Base-by-base conservation (phyloP, 2,888 invertebrate genomes). In the Mechanitis mazaeus region DNA sequence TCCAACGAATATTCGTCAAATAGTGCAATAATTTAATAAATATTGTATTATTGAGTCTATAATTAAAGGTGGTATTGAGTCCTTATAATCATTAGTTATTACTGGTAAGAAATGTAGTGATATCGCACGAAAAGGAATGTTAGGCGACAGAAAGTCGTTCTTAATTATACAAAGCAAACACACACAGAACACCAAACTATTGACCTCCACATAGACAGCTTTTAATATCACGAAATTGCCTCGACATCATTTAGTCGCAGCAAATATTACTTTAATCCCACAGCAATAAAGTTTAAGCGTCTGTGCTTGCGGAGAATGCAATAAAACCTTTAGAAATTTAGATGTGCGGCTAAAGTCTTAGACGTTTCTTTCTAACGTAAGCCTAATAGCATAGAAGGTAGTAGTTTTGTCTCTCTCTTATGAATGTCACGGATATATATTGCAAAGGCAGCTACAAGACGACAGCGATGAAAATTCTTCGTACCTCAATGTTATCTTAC, bases 251-350 rank as follows among this genome's bases (percentile, higher is more conserved):
- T 89, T 87, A 87, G 88, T 78, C 78, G 83, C 85, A 83, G 88
- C 87, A 88, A 90, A 89, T 89, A 89, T 89, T 87, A 89, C 90
- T 89, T 89, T 88, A 90, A 89, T 89, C 87, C 85, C 78, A 85
- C 78, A 82, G 87, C 85, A 84, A 88, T 90, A 90, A 90, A 89
- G 89, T 88, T 89, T 87, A 89, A 87, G 86, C 84, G 85, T 84
- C 87, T 86, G 86, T 84, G 88, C 87, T 88, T 85, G 85, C 84
- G 80, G 83, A 78, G 86, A 89, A 88, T 86, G 88, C 86, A 90
- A 89, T 90, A 89, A 89, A 89, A 87, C 85, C 87, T 84, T 82
- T 81, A 78, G 81, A 84, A 87, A 84, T 86, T 85, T 80, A 85
- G 83, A 80, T 80, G 80, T 77, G 77, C 77, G 75, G 74, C 72